A percentile compares a stretch with the other conserved stretches of the same genome.
These are phyloP conservation scores for Zaprionus ghesquierei DNA, from an alignment of 1,140 invertebrate species.

Conservation along the genomic window DNA sequence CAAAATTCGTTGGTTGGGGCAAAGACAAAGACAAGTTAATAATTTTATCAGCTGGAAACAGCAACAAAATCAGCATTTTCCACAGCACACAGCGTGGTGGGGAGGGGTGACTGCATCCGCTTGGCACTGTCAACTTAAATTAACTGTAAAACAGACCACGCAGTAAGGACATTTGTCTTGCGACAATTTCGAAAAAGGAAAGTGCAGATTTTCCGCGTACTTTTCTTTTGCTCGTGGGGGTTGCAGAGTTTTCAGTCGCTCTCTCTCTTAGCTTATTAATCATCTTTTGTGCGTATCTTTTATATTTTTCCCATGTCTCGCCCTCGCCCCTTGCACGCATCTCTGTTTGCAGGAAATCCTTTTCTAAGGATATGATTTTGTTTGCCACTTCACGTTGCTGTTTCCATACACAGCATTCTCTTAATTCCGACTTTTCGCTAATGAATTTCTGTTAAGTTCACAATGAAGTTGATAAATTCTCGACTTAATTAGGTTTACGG, in stretches of 20 bases:
- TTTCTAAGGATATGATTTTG: slow-evolving; percentile 55
- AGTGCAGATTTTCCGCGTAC: slow-evolving; percentile 40
- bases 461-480: slow-evolving; percentile 75
- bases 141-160: slow-evolving; percentile 81
- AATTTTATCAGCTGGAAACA: slow-evolving; percentile 82
- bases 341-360: slow-evolving; percentile 52
- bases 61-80: slow-evolving; percentile 81
- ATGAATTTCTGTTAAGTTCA: slow-evolving; percentile 69
- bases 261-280: slow-evolving; percentile 71
- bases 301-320: slow-evolving; percentile 58
- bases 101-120: slow-evolving; percentile 52
- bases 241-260: slow-evolving; percentile 17
- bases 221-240: slow-evolving; percentile 26
- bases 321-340: no score
- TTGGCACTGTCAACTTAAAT: slow-evolving; percentile 71
- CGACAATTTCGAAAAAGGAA: slow-evolving; percentile 23
- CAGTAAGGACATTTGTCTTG: slow-evolving; percentile 80
- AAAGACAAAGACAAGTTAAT: slow-evolving; percentile 72
- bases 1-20: slow-evolving; percentile 7
- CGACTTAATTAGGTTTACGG: slow-evolving; percentile 75
- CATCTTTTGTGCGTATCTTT: slow-evolving; percentile 75
- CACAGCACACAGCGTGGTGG: background rate
- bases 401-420: slow-evolving; percentile 5
- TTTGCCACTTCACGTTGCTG: slow-evolving; percentile 20
- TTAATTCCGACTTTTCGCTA: slow-evolving; percentile 34